Conservation (phyloP, 2,888 invertebrate genomes). For the Dryomyza anilis region DNA sequence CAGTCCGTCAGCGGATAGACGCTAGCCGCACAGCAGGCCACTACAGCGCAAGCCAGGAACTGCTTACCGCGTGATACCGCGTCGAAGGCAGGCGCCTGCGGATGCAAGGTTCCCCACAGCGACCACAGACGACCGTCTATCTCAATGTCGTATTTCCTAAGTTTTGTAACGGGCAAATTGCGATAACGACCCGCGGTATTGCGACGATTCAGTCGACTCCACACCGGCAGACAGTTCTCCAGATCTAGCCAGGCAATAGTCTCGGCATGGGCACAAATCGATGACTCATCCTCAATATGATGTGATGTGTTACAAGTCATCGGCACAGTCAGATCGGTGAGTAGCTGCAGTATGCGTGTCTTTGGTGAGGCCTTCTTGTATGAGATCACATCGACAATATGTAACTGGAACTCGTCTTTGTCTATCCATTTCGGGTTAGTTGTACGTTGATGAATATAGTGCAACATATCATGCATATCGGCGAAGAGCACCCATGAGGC, state of each 20-base stretch:
- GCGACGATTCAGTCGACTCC: constrained; percentile 55
- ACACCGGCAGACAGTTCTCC: constrained; percentile 52
- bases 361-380: constrained; percentile 52
- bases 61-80: constrained; percentile 68
- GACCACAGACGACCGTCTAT: constrained; percentile 72
- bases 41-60: constrained; percentile 66
- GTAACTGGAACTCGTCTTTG: constrained; percentile 46
- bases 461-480: constrained; percentile 44
- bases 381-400: constrained; percentile 50
- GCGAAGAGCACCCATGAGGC: constrained; percentile 58
- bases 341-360: constrained; percentile 47
- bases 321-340: constrained; percentile 47
- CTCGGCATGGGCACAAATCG: constrained; percentile 53
- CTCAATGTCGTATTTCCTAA: constrained; percentile 69
- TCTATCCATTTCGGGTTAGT: constrained; percentile 47
- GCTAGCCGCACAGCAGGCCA: constrained; percentile 66
- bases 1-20: constrained; percentile 69
- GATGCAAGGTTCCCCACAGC: constrained; percentile 71
- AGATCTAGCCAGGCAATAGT: constrained; percentile 54
- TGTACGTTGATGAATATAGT: constrained; percentile 49
- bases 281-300: constrained; percentile 43
- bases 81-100: constrained; percentile 66
- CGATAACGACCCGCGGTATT: constrained; percentile 52
- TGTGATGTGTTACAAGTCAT: constrained; percentile 43
- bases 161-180: constrained; percentile 59